Base-by-base conservation (phyloP, 2,888 invertebrate species). In the Periphyllus acericola region DNA sequence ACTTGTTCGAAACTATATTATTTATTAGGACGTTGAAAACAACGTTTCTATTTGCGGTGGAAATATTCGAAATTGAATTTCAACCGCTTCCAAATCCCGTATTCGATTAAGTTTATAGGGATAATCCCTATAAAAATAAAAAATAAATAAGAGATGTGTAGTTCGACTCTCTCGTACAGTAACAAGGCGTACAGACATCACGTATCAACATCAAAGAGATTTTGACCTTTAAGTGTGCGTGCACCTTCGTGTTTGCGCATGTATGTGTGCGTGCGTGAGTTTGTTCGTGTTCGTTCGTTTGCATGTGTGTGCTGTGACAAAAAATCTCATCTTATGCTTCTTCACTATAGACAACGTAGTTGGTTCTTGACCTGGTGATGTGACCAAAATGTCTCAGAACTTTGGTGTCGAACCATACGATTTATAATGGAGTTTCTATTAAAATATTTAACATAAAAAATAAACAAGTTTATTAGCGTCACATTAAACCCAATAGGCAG, bases 191-290 rank as follows among this genome's bases (percentile, higher is more conserved):
- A n/a, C 19, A 83, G 36, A 76, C 46, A n/a, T 76, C 84, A 46
- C 40, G 84, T 84, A 84, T 76, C 46, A 75, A 84, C 75, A 84
- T 84, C 84, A 76, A 84, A 84, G 40, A 32, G 32, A 52, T 32
- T 75, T 14, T 46, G 40, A 40, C 40, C 82, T 66, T n/a, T n/a
- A 9, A 25, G 68, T 25, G 74, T 36, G 32, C 14, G 21, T 32
- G 14, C 8, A 32, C 1, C 9, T 29, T 8, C 14, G 68, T 71
- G 11, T 55, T 8, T 74, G 17, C 21, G 32, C 36, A 36, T 60
- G 25, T 3, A 3, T 34, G 14, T 19, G 29, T 8, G 9, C 32
- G 25, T 29, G n/a, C 2, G n/a, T 66, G 36, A 36, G 3, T 66
- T 6, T 40, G 11, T 40, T 2, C 29, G 25, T 29, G 5, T 68